Base-by-base conservation (phyloP, 2,888 invertebrate species). In the Disparrhopalites patrizii region DNA sequence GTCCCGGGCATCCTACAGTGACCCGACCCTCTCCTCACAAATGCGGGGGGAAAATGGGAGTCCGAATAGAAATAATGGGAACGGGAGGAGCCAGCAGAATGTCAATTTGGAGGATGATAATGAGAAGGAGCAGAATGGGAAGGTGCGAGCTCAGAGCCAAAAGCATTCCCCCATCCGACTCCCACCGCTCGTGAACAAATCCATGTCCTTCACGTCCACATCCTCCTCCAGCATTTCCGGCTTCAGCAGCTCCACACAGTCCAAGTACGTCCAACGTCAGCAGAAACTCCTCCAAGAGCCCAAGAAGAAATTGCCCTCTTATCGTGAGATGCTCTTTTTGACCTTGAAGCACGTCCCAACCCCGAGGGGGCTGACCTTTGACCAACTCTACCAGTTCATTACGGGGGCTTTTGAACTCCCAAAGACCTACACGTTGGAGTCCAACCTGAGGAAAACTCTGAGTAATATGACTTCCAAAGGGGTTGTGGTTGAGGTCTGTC, bases 401-500 rank as follows among this genome's bases (percentile, higher is more conserved):
- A 15, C 50, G 3, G 56, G 55, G 15, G 64, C 55, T 1, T 64
- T 64, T 31, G 64, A 64, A 28, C n/a, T 56, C 7, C 31, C 64
- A 33, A 30, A 40, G n/a, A 33, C 56, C 3, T 20, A 36, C 1
- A 23, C 64, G 5, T 25, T 27, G 15, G 64, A 64, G 3, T 56
- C 40, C 1, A 64, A 40, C 20, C 30, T 64, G 25, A 40, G 43
- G n/a, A 64, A 64, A 31, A 64, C 64, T 23, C 20, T 64, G 15
- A 56, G 64, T 36, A 64, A 64, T 28, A 64, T 64, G 64, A 50
- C 47, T 7, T 55, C 64, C 7, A 27, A 33, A 18, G 56, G 56
- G 3, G 4, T 40, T 40, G 30, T 64, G 3, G 8, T 2, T 20
- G 38, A 57, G 36, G 57, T 38, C n/a, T n/a, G n/a, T n/a, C 13